phyloP scores from a whole-genome alignment of 2,888 invertebrate genomes.

The Arenicola marina region DNA sequence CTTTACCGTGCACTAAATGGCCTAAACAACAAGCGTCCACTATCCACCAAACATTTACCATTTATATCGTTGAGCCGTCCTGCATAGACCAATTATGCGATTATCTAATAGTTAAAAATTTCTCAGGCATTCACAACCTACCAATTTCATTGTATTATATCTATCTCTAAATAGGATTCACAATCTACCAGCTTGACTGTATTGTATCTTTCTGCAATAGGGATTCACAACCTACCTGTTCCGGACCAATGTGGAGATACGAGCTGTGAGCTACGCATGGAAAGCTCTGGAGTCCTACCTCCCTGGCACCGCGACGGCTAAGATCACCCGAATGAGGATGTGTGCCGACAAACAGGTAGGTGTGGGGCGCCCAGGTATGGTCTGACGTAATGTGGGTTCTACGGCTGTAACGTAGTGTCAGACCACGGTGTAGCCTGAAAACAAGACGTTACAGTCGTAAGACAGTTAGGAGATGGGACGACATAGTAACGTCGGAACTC shows the following conservation, averaged over 20 bases:
- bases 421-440: background rate
- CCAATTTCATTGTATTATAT: conserved; percentile 2
- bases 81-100: no score
- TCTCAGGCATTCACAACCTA: background rate
- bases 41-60: no score
- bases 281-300: background rate
- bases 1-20: no score
- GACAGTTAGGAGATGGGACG: no score
- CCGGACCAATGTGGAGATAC: background rate
- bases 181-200: background rate
- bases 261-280: background rate
- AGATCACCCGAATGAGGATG: background rate
- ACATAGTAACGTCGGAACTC: no score
- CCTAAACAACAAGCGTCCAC: no score
- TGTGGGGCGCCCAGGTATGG: background rate
- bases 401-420: no score
- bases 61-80: no score
- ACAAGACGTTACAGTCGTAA: background rate
- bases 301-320: background rate
- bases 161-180: background rate
- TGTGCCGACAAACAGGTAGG: conserved; percentile 1
- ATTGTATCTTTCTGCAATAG: background rate
- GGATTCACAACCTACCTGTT: background rate
- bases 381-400: no score
- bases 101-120: no score